Base-by-base conservation (phyloP, 2,113 vertebrate species). In the Montifringilla adamsi region DNA sequence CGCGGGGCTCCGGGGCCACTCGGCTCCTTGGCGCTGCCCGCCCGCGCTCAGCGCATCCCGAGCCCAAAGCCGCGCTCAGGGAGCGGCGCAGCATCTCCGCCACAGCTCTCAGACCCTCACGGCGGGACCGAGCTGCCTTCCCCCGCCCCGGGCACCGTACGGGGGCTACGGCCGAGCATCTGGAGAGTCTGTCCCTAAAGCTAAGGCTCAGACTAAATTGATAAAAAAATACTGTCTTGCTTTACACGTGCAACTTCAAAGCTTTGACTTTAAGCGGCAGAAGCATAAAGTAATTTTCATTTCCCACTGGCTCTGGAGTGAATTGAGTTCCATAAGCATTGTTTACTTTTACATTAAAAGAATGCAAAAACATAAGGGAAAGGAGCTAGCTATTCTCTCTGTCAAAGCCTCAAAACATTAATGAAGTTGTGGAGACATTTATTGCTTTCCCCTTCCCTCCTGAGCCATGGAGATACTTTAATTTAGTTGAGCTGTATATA, bases 91-190 rank as follows among this genome's bases (percentile, higher is more conserved):
- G 47, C 75, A 5, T 2, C 72, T 37, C 37, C 3, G 28, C 22
- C 78, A 3, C 15, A 13, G 24, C 62, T 22, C 58, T 4, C n/a
- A 3, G 15, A 33, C 8, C 37, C 43, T 22, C 68, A 5, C 17
- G 17, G 27, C 2, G 13, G 19, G 2, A 60, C 16, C 46, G 7
- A 46, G 28, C 52, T 33, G 68, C 68, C 60, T 44, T 58, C 19
- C 44, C 7, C 15, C 15, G 28, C 24, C 7, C 7, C n/a, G 7
- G 31, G 47, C 66, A 31, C 39, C 30, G 3, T 2, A 7, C 33
- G 3, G 1, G 0, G 6, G 4, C 52, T 47, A 1, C 15, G 7
- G 33, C 21, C 6, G 24, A 18, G 49, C 13, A 15, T 3, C 49
- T 5, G 20, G 11, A 22, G 6, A 11, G 15, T 1, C 3, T 13